Percentiles rank a stretch among this genome's conserved stretches.
Evolutionary conservation across 2,888 invertebrate species (phyloP).

Genomic region (Drosophila phalerata): DNA sequence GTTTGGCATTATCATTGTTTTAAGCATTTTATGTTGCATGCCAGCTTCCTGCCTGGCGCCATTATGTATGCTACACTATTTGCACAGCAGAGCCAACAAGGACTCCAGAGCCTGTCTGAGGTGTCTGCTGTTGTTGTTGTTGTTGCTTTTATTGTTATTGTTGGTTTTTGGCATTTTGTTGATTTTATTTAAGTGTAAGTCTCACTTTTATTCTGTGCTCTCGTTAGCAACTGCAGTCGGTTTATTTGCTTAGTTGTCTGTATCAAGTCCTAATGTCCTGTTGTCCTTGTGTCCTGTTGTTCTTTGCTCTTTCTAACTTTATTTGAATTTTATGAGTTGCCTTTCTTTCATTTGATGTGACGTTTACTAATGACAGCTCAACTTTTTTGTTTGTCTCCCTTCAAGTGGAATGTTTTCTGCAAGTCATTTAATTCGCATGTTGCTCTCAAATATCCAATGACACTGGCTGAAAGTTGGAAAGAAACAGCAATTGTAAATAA

Average conservation of each 20-base stretch:
- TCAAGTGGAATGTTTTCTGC: slow-evolving; percentile 45
- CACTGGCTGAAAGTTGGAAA: slow-evolving; percentile 3
- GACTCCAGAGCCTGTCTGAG: neutral
- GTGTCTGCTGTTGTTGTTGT: slow-evolving; percentile 27
- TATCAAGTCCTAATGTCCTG: slow-evolving; percentile 10
- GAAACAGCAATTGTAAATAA: neutral
- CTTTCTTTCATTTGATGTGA: slow-evolving; percentile 50
- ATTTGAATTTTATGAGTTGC: slow-evolving; percentile 67
- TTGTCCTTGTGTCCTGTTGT: slow-evolving; percentile 10
- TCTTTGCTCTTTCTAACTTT: slow-evolving; percentile 15
- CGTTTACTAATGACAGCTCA: slow-evolving; percentile 57
- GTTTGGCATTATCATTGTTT: slow-evolving; percentile 62
- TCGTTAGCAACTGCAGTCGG: slow-evolving; percentile 45
- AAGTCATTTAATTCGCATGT: slow-evolving; percentile 61
- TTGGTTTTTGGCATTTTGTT: slow-evolving; percentile 51
- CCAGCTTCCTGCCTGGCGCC: slow-evolving; percentile 23
- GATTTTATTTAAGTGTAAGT: slow-evolving; percentile 66
- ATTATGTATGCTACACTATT: slow-evolving; percentile 47
- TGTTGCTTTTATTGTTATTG: slow-evolving; percentile 16
- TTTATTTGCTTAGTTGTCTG: slow-evolving; percentile 52
- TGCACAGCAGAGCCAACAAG: slow-evolving; percentile 20
- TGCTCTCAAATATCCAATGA: slow-evolving; percentile 39
- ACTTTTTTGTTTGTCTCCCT: slow-evolving; percentile 47
- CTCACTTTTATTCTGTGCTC: slow-evolving; percentile 37
- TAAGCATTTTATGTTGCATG: slow-evolving; percentile 44